Conservation (phyloP, 2,888 invertebrate genomes). For the Heliconius ethilla region DNA sequence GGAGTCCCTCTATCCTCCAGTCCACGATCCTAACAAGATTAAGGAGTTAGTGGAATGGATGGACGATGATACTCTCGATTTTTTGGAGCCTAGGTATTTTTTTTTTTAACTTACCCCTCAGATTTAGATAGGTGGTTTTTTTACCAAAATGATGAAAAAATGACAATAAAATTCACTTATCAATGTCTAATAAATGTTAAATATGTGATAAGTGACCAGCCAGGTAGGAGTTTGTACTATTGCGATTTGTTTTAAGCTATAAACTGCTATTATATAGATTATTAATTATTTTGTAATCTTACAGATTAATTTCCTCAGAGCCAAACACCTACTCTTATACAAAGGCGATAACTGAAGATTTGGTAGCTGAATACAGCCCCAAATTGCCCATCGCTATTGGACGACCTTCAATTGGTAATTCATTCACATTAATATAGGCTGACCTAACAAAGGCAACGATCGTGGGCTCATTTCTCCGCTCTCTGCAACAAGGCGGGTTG, state of each 20-base stretch:
- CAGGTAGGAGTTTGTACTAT: no score
- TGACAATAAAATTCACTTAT: no score
- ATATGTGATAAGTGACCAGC: no score
- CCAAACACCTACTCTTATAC: constrained; percentile 98
- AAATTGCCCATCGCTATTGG: constrained; percentile 91
- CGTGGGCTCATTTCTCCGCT: no score
- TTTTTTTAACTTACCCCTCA: no score
- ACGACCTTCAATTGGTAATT: constrained; percentile 95
- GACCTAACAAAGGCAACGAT: not conserved
- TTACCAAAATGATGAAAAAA: no score
- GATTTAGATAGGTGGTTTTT: no score
- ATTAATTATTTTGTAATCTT: constrained; percentile 41
- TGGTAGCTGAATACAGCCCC: constrained; percentile 87
- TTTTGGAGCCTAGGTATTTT: constrained; percentile 85
- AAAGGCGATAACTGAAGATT: constrained; percentile 94
- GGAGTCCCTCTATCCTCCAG: constrained; percentile 89
- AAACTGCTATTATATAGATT: no score
- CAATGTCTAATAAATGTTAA: no score
- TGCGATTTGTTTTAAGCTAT: no score
- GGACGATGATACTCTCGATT: constrained; percentile 84
- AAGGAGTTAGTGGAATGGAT: constrained; percentile 86
- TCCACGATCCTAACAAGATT: constrained; percentile 83
- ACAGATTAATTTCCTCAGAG: constrained; percentile 85
- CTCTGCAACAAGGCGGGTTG: no score
- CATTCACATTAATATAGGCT: not conserved